A percentile compares a stretch with the other conserved stretches of the same genome.
phyloP scores from a whole-genome alignment of 2,797 vertebrate species.

The Buphagus erythrorhynchus region DNA sequence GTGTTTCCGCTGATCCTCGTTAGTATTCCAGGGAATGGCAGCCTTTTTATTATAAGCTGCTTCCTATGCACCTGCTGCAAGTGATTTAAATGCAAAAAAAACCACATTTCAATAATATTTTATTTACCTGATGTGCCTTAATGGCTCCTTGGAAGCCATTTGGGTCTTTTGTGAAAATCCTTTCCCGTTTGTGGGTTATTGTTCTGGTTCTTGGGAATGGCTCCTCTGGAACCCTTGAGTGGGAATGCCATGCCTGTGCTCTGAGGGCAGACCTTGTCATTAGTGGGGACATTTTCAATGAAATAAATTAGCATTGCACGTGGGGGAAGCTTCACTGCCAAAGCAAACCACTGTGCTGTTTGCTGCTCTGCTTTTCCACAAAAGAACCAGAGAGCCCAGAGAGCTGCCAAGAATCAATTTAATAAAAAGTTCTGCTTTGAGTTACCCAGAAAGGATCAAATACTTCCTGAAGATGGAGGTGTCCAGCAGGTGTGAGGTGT shows the following conservation, averaged over 20 bases:
- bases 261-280: not conserved
- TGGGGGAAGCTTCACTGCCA: not conserved
- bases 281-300: conserved; percentile 3
- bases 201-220: not conserved
- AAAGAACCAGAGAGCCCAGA: not conserved
- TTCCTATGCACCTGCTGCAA: conserved; percentile 32
- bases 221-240: conserved; percentile 24
- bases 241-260: not conserved
- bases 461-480: not conserved
- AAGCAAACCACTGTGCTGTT: conserved; percentile 17
- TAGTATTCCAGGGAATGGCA: not conserved
- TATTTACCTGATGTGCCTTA: conserved; percentile 32
- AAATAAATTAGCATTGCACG: not conserved
- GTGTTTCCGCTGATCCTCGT: not conserved
- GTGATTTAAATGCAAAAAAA: conserved; percentile 46
- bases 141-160: conserved; percentile 45
- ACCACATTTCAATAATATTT: conserved; percentile 37
- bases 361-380: not conserved
- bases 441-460: not conserved
- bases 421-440: not conserved
- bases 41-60: not conserved
- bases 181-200: conserved; percentile 31
- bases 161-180: not conserved
- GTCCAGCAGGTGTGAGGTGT: not conserved
- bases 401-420: not conserved